Base-by-base conservation (phyloP, 2,888 invertebrate genomes). In the Rhaphigaster nebulosa region DNA sequence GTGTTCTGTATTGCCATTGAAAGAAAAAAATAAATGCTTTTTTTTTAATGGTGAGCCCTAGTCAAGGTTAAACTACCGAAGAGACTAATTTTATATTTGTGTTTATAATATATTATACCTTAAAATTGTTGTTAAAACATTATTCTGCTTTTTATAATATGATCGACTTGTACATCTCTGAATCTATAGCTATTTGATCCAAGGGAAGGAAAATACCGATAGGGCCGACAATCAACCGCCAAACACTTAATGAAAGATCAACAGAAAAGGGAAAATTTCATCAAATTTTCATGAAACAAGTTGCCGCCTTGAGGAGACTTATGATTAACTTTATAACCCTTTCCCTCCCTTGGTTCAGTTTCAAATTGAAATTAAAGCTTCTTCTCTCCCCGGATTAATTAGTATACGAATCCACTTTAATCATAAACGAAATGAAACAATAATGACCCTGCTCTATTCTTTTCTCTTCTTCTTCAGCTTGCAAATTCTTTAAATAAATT, bases 291-390 rank as follows among this genome's bases (percentile, higher is more conserved):
- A 76, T 76, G 70, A 76, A 38, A 76, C 20, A 38, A 76, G 70
- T 76, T 38, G 38, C 70, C 70, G 70, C 70, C 38, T 76, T 65
- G 65, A 65, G 65, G 29, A 65, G 65, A 65, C 29, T 65, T 38
- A 34, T 76, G 70, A 76, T 76, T 76, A 76, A 76, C 70, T 76
- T 76, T 76, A 38, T 76, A 76, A 76, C 70, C 70, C 70, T 34
- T 60, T 60, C 60, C 70, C 34, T 20, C 18, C 1, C 34, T 8
- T 20, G 70, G 70, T 34, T 76, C 38, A 76, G 70, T 76, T 76
- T 76, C 70, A 76, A 76, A 76, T 76, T 76, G 70, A 76, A 38
- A 76, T 76, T 76, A 76, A 76, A 76, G 34, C 70, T 76, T 76
- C 70, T 76, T 38, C 70, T 76, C 70, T 34, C 34, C 8, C 1